These are phyloP conservation scores for Acrobasis consociella DNA, from an alignment of 2,888 invertebrate genomes.

Conservation along the genomic window DNA sequence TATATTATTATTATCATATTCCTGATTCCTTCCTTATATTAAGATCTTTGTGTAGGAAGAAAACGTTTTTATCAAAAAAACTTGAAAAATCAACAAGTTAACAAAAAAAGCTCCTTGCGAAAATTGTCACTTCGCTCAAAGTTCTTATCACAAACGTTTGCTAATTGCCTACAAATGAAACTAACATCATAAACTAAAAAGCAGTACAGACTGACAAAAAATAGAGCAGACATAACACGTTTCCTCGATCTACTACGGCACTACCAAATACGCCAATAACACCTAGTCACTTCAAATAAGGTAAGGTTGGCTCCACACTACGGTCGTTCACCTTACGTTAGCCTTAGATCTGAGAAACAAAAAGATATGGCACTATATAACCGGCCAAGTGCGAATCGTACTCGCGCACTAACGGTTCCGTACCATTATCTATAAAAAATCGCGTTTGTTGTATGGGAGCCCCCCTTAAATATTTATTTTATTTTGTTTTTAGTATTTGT, in stretches of 20 bases:
- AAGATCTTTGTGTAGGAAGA: no score
- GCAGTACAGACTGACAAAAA: constrained; percentile 5
- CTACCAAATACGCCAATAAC: constrained; percentile 20
- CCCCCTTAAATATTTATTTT: no score
- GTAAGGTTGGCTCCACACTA: constrained; percentile 20
- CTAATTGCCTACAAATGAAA: constrained; percentile 4
- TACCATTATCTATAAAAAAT: no score
- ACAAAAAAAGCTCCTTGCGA: background rate
- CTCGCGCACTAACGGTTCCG: no score
- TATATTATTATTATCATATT: no score
- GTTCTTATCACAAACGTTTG: background rate
- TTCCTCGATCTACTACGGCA: constrained; percentile 10
- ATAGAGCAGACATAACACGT: constrained; percentile 14
- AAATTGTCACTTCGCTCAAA: no score
- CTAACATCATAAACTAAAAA: background rate
- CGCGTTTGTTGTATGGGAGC: no score
- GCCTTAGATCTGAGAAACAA: background rate
- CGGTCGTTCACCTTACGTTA: constrained; percentile 20
- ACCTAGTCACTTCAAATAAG: constrained; percentile 23
- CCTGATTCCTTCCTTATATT: no score
- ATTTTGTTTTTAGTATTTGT: no score
- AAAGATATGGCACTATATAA: background rate
- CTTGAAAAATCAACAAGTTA: no score
- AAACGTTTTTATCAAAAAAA: no score
- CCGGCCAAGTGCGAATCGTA: no score